Evolutionary conservation across 2,797 vertebrate genomes (phyloP), one percentile per base, ranked within the genome.

Genomic region (Garrulus glandarius): DNA sequence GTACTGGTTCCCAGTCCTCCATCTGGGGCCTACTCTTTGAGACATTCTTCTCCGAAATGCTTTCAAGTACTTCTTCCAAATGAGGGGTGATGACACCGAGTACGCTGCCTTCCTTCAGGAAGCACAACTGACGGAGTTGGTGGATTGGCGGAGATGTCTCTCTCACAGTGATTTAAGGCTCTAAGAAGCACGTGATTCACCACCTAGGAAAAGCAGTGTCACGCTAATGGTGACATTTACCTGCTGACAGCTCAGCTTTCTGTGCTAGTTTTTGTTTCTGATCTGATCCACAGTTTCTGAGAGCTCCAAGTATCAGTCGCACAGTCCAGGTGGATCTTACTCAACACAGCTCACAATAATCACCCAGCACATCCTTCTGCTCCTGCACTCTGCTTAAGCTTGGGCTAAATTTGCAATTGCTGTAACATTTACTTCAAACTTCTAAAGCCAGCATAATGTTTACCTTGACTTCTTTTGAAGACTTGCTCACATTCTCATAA

Each of bases 61-160:
- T 78, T 56, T 70, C 1, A 1, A 1, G 43, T 11, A 37, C 20
- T 61, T 49, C 53, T 70, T 65, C 27, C n/a, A 80, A 67, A 41
- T 0, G 1, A 70, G n/a, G 4, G 22, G 19, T 23, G 39, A 52
- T 3, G 3, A 30, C 13, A 44, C 1, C 0, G 0, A 70, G 24
- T 1, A 20, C 0, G 0, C 19, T 10, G 3, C 15, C 37, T 63
- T 81, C 44, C 65, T 27, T 55, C 16, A 30, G 44, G 21, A 74
- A n/a, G 30, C 5, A 79, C 23, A 83, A 3, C 21, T 47, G 29
- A 15, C 1, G 1, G 44, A 32, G 37, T 2, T 43, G 27, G 8
- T 5, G 60, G n/a, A 49, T 2, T 29, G n/a, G 29, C 1, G 1
- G 59, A 49, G 36, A 55, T 24, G 18, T 15, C 37, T 5, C 22